Evolutionary conservation across 2,113 vertebrate genomes (phyloP), one percentile per base, ranked within the genome.

Genomic region (Alligator mississippiensis): DNA sequence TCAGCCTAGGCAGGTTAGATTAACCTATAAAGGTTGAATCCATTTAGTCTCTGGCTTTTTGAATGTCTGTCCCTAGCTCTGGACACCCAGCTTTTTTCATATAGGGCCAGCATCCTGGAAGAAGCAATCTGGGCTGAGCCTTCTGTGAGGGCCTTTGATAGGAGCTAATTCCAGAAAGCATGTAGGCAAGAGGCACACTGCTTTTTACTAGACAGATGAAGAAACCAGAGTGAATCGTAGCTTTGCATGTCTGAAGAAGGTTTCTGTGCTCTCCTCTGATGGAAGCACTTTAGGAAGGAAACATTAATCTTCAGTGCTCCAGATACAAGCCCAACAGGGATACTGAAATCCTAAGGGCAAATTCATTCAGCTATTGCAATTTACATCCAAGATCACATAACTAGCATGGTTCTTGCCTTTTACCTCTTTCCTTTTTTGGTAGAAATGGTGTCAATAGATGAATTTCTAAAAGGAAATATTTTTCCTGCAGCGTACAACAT

Each of bases 311-410:
- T 82, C 78, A 59, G 66, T 24, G 55, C 70, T 68, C 84, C 11
- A 68, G 58, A 17, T 74, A 60, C 4, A 87, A 21, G 77, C 6
- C 27, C 61, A 83, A 82, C 27, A 3, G 0, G 13, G 66, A 61
- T 89, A 66, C 70, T 60, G 60, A 89, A 77, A 58, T 89, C 80
- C 87, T 77, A 68, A 27, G 57, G 84, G 80, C 74, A 89, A 83
- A 89, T 89, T 89, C 82, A 83, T 89, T 83, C 80, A 83, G 87
- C 62, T n/a, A 57, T 68, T 83, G 62, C 70, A 83, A 89, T 14
- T 74, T 83, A 62, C 87, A 89, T 80, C 80, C 83, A 80, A 89
- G 87, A 68, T 82, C 70, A 59, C 38, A 38, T 38, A 38, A 38
- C 38, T 38, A 38, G 38, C 38, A 38, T 38, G 47, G 19, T 61